Conservation (phyloP, 2,797 vertebrate species). For the Momotus momota region DNA sequence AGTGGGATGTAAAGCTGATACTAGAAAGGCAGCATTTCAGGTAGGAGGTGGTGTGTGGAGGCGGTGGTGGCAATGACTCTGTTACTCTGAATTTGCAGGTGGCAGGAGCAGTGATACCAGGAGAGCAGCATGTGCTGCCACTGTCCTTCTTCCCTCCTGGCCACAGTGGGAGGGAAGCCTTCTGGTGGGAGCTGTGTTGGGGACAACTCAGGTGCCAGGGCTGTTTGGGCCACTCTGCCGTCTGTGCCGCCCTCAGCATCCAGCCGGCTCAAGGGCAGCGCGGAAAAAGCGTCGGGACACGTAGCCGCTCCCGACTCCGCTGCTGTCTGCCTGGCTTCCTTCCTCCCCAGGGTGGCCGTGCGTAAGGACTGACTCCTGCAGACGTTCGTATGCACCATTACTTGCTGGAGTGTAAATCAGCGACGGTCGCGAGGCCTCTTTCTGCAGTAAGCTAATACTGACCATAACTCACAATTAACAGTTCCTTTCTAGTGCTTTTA, state of each 20-base stretch:
- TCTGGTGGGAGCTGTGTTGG: not conserved
- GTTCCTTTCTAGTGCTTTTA: not conserved
- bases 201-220: accelerated
- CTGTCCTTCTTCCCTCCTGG: not conserved
- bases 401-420: not conserved
- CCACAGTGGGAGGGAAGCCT: not conserved
- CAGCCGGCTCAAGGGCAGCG: accelerated
- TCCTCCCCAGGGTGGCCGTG: not conserved
- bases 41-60: not conserved
- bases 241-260: not conserved
- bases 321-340: not conserved
- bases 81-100: not conserved
- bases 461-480: not conserved
- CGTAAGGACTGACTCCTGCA: accelerated
- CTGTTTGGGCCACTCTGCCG: not conserved
- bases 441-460: not conserved
- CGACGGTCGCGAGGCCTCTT: accelerated
- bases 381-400: accelerated
- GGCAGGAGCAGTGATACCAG: not conserved
- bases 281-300: accelerated
- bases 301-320: accelerated
- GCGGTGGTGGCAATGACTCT: not conserved
- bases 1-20: accelerated
- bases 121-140: not conserved
- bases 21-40: not conserved